phyloP scores from a whole-genome alignment of 2,113 vertebrate genomes.

The Tragelaphus imberbis region DNA sequence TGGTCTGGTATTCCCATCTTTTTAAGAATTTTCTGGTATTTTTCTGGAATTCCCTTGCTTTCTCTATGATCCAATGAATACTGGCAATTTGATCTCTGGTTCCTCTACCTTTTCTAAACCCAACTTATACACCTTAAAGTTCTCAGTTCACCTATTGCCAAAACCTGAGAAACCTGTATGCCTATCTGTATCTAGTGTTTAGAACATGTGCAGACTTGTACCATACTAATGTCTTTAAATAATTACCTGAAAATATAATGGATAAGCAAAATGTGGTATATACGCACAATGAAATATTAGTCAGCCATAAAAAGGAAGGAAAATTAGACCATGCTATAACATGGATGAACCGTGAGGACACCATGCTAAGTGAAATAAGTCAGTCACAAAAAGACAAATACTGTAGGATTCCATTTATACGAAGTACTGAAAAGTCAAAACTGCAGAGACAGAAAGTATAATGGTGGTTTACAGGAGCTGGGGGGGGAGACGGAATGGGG shows the following conservation, averaged over 20 bases:
- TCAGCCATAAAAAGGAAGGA: background rate
- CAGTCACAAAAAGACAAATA: background rate
- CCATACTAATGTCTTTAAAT: background rate
- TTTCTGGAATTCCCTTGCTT: background rate
- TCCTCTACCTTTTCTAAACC: background rate
- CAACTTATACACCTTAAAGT: background rate
- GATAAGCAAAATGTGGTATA: background rate
- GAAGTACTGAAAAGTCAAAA: background rate
- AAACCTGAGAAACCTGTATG: background rate
- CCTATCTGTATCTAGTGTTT: background rate
- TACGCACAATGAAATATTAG: background rate
- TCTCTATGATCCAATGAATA: background rate
- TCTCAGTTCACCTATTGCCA: background rate
- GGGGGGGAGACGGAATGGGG: background rate
- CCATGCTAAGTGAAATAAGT: background rate
- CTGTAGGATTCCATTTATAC: background rate
- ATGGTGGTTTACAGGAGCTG: background rate
- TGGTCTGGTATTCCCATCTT: background rate
- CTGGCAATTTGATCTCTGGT: background rate
- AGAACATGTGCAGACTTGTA: background rate
- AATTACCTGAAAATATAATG: background rate
- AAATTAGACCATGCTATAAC: background rate
- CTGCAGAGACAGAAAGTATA: background rate
- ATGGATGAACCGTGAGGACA: background rate
- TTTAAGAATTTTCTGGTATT: background rate